Base-by-base conservation (phyloP, 1,140 invertebrate genomes). In the Bombus sylvicola region DNA sequence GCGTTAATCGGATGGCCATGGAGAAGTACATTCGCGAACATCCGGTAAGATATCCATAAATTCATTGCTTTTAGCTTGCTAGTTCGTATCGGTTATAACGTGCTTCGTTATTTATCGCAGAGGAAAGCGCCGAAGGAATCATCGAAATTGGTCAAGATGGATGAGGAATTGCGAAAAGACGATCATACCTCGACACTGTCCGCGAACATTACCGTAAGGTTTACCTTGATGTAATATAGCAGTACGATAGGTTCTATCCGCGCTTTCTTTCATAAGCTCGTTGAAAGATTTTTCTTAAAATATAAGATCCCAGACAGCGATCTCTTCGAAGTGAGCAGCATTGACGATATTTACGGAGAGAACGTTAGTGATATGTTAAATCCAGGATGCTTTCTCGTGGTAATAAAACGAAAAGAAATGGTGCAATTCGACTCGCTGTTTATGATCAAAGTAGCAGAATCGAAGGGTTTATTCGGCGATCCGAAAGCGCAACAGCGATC, bases 371-470 rank as follows among this genome's bases (percentile, higher is more conserved):
- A 92, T 13, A 91, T 93, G 3, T 89, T 95, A n/a, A 95, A 96
- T 53, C 94, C 96, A 80, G 97, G 97, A 6, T 97, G 97, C 90
- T 98, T 96, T 89, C 92, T 98, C 43, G 96, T 97, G 0, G 93
- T 97, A 3, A 95, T 97, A n/a, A 96, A 97, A 81, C 95, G 97
- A 41, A 97, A 97, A 94, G 96, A 97, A 91, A 96, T 98, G 83
- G 97, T 97, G 64, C 96, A 97, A 18, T 96, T 98, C 82, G 97
- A 98, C 93, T 97, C 97, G 18, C 96, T 97, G 93, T 98, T 97
- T 90, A 97, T 98, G 96, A 98, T 98, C 66, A 96, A 97, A 86
- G 97, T 97, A 92, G 97, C 97, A 2, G 97, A 98, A 93, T 96
- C 96, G 43, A 95, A 97, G 81, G 97, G 97, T 0, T 93, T 98